Percentiles rank a stretch among this genome's conserved stretches.
These are phyloP conservation scores for Protaetia brevitarsis DNA, from an alignment of 1,140 invertebrate species.

Conservation along the genomic window DNA sequence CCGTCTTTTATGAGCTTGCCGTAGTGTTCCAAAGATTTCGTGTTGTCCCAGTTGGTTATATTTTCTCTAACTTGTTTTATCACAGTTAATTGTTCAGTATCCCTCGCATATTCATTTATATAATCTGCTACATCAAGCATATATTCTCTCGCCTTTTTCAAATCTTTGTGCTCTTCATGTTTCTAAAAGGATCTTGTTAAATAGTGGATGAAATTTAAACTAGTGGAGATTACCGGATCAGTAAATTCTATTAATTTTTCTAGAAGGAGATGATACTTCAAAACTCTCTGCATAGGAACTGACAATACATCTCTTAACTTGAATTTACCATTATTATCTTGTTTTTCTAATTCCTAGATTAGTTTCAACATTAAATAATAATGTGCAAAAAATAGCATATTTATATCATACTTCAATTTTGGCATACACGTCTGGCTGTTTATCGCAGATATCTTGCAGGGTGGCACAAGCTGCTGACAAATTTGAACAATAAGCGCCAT, in stretches of 20 bases:
- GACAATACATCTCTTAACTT: conserved; percentile 91
- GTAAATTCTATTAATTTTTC: conserved; percentile 93
- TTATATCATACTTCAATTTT: conserved; percentile 48
- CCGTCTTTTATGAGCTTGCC: conserved; percentile 89
- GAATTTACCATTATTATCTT: conserved; percentile 93
- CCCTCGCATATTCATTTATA: conserved; percentile 97
- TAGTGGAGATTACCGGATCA: conserved; percentile 60
- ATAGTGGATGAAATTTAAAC: background rate
- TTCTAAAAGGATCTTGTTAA: conserved; percentile 49
- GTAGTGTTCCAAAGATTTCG: conserved; percentile 71
- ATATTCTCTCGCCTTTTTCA: conserved; percentile 87
- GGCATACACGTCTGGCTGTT: conserved; percentile 29
- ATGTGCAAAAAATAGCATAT: conserved; percentile 34
- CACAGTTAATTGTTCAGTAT: conserved; percentile 88
- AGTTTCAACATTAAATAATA: conserved; percentile 31
- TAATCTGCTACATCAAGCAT: conserved; percentile 97
- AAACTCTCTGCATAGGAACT: conserved; percentile 95
- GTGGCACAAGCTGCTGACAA: conserved; percentile 75
- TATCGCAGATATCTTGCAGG: conserved; percentile 71
- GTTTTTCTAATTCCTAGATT: conserved; percentile 79
- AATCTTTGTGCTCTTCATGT: conserved; percentile 76
- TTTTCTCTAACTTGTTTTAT: conserved; percentile 84
- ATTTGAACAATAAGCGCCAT: conserved; percentile 94
- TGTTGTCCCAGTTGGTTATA: conserved; percentile 70
- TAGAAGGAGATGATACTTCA: conserved; percentile 93